These are phyloP conservation scores for Tortricodes alternella DNA, from an alignment of 2,888 invertebrate genomes.

Conservation along the genomic window DNA sequence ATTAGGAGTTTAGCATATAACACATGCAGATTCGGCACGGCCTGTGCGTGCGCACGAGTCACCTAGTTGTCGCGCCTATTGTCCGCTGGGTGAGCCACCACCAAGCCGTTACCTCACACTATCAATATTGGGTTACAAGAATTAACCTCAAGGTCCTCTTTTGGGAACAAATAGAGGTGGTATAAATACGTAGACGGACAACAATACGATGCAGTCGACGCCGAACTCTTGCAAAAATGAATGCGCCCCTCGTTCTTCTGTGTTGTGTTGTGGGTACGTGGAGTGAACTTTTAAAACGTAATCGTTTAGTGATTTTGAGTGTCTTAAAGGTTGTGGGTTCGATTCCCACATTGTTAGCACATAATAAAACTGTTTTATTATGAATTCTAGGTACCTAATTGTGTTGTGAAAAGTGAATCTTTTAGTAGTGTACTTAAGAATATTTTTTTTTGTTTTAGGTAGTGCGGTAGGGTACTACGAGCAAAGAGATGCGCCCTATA, in stretches of 20 bases:
- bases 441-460: conserved; percentile 55
- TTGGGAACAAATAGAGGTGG: conserved; percentile 78
- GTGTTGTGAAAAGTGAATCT: background rate
- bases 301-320: background rate
- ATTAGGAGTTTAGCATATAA: conserved; percentile 34
- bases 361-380: too few relatives aligned
- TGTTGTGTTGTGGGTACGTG: conserved; percentile 73
- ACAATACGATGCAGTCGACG: conserved; percentile 71
- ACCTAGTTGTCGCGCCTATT: conserved; percentile 81
- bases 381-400: background rate
- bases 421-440: background rate
- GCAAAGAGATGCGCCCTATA: conserved; percentile 64
- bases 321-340: background rate
- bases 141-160: conserved; percentile 79
- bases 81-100: conserved; percentile 77
- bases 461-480: conserved; percentile 63
- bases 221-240: conserved; percentile 71
- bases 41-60: conserved; percentile 76
- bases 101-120: conserved; percentile 77
- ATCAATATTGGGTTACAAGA: conserved; percentile 82
- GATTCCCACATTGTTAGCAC: background rate
- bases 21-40: conserved; percentile 51
- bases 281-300: conserved; percentile 6
- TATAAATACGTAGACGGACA: conserved; percentile 76
- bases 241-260: conserved; percentile 62